These are phyloP conservation scores for Sminthurinus aureus DNA, from an alignment of 2,888 invertebrate species.

Conservation along the genomic window DNA sequence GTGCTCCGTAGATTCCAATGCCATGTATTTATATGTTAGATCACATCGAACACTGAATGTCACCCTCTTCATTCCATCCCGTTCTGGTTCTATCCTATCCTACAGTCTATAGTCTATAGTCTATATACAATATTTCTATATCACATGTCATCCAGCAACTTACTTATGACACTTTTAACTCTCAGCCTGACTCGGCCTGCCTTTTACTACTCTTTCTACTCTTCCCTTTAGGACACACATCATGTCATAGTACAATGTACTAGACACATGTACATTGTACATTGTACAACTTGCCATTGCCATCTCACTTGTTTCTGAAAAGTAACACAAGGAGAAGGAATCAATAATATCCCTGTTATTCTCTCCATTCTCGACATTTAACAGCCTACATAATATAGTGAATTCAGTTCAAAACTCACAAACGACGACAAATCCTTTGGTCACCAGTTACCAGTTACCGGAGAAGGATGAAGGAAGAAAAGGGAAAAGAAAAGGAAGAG, in stretches of 20 bases:
- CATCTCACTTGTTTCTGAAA: too few relatives aligned
- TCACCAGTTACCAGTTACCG: background rate
- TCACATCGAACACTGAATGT: too few relatives aligned
- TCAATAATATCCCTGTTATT: too few relatives aligned
- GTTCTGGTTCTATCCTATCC: background rate
- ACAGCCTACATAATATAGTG: background rate
- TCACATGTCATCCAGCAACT: slow-evolving; percentile 24
- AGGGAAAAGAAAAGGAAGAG: background rate
- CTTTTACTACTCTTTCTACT: too few relatives aligned
- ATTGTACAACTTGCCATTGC: too few relatives aligned
- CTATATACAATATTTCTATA: slow-evolving; percentile 7
- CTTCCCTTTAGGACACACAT: too few relatives aligned
- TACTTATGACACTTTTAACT: slow-evolving; percentile 33
- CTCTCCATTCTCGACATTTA: background rate
- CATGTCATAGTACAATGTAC: too few relatives aligned
- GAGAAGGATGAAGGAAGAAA: background rate
- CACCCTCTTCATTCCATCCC: background rate
- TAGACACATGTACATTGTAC: too few relatives aligned
- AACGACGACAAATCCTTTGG: background rate
- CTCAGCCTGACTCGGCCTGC: background rate
- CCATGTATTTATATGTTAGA: too few relatives aligned
- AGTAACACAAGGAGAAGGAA: too few relatives aligned
- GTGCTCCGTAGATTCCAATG: too few relatives aligned
- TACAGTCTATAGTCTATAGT: background rate
- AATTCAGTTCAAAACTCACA: background rate